Conservation (phyloP, 2,888 invertebrate genomes). For the Steinernema hermaphroditum region DNA sequence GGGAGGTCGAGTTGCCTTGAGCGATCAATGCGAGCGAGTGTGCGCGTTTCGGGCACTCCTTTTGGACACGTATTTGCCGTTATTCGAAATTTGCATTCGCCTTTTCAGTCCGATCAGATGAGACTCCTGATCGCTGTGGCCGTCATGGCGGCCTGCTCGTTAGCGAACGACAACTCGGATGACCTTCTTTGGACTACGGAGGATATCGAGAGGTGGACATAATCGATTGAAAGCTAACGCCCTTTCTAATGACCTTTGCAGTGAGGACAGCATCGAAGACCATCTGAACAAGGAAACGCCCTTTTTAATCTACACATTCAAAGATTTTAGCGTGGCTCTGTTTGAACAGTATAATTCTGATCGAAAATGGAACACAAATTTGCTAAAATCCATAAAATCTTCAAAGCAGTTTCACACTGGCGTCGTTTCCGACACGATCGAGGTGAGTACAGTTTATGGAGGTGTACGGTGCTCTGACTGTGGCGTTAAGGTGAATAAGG, state of each 20-base stretch:
- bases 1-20: not conserved
- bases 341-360: not conserved
- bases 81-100: no score
- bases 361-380: not conserved
- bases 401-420: not conserved
- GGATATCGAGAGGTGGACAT: not conserved
- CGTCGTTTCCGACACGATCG: not conserved
- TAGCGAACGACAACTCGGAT: not conserved
- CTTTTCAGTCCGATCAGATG: no score
- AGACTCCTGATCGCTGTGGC: no score
- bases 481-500: not conserved
- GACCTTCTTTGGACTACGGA: not conserved
- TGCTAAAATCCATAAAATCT: not conserved
- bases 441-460: not conserved
- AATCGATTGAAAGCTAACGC: not conserved
- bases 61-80: not conserved
- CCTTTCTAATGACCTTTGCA: not conserved
- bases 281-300: not conserved
- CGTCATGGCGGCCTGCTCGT: no score
- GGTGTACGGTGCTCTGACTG: no score
- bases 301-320: not conserved
- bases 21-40: constrained; percentile 7
- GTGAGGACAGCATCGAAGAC: not conserved
- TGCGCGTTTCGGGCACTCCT: not conserved
- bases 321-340: not conserved